Base-by-base conservation (phyloP, 1,140 invertebrate genomes). In the Habropoda laboriosa region DNA sequence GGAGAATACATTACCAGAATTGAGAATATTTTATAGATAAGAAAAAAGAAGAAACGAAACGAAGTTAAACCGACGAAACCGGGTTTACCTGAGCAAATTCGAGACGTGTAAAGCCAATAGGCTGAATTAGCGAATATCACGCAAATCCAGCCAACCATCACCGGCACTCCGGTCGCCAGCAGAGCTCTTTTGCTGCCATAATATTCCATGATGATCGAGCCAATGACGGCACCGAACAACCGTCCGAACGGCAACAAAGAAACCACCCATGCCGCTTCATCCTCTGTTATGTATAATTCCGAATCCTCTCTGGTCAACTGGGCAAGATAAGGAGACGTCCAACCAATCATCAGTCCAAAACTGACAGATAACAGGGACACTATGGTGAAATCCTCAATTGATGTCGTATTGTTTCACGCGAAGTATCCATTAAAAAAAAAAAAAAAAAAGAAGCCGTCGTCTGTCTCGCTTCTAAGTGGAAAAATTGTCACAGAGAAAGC, bases 121-220 rank as follows among this genome's bases (percentile, higher is more conserved):
- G 94, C 92, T 6, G 93, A 93, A 58, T 89, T 88, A 5, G 94
- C 92, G 68, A 94, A 87, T 85, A 94, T 94, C 35, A 96, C 93
- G 58, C 94, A 92, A 55, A 95, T 88, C 95, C 95, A 96, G 32
- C 95, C 94, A 2, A 95, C 79, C 30, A 94, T 92, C 86, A 95
- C 95, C 0, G 95, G 95, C 8, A 96, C 83, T 0, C 94, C 92
- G 0, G 94, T 93, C 2, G 95, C 80, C 0, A 95, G 89, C 0
- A 96, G 93, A 0, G 96, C 94, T 58, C 87, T 93, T 92, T 96
- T 96, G 47, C 95, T 93, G 3, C 96, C 96, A 38, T 95, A 91
- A 68, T 90, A 92, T 83, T 94, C 93, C 10, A 91, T 85, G 8
- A 85, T 27, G 10, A 90, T 45, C 35, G 90, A 87, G 6, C 90